Base-by-base conservation (phyloP, 1,140 invertebrate species). In the Hyphantria cunea region DNA sequence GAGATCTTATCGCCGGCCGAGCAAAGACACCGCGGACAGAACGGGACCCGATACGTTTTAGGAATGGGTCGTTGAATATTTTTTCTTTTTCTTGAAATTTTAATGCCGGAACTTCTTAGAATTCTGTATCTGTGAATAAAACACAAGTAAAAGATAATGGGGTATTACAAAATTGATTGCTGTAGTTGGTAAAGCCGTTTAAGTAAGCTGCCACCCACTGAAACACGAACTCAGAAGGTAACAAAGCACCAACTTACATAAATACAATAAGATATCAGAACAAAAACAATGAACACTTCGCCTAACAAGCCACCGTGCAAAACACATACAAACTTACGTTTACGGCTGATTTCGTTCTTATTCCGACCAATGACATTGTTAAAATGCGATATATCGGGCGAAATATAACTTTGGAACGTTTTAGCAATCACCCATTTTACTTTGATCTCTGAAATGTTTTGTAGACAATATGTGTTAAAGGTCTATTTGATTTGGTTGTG, bases 281-380 rank as follows among this genome's bases (percentile, higher is more conserved):
- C 66, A 80, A 74, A 64, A 75, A 72, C 75, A 78, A 74, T 72
- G 74, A 77, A 73, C 70, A 78, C 69, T 55, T 70, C 70, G 66
- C 70, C 65, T 81, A 81, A 78, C 74, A 78, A 81, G 74, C 71
- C 64, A 76, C 68, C 70, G 72, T 78, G 76, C 71, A 71, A 78
- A 77, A 74, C 67, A 68, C 49, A 50, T 41, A 14, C 61, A 45
- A 68, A 62, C 31, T 47, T 62, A 58, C 6, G 47, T 49, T 59
- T 60, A 12, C 59, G 41, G 9, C 25, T 39, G 15, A 17, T 3
- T 12, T 48, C 41, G 50, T 7, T n/a, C 51, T 39, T 74, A 77
- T 61, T n/a, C 0, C 31, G 12, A 66, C 10, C 31, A 32, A 15
- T 13, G 42, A 12, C 8, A 7, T 3, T 45, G 25, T 48, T 52